A percentile compares a stretch with the other conserved stretches of the same genome.
Conservation (phyloP, 2,797 vertebrate species). For the Rhynchotus rufescens region DNA sequence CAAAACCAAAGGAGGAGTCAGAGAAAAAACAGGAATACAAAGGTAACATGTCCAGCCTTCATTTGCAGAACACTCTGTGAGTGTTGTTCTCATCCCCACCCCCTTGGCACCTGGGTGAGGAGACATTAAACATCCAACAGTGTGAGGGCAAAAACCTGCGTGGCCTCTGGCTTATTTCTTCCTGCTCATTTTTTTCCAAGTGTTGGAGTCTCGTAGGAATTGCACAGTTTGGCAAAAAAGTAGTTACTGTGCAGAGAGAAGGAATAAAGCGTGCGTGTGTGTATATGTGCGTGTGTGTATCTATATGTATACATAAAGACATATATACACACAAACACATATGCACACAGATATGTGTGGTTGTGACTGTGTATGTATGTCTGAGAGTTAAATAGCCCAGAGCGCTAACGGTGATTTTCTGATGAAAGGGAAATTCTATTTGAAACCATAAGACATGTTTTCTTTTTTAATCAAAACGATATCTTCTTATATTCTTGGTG, state of each 20-base stretch:
- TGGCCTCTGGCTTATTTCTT: slow-evolving; percentile 24
- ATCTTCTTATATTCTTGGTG: background rate
- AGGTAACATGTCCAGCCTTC: too few relatives aligned
- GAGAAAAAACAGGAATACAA: too few relatives aligned
- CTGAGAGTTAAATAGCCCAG: slow-evolving; percentile 32
- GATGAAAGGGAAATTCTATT: slow-evolving; percentile 56
- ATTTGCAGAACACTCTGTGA: background rate
- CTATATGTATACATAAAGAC: background rate
- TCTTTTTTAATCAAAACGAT: background rate
- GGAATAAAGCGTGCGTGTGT: slow-evolving; percentile 52
- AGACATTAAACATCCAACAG: background rate
- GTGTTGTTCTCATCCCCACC: background rate
- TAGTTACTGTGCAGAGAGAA: slow-evolving; percentile 46
- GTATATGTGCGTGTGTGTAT: slow-evolving; percentile 8
- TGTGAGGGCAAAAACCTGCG: background rate
- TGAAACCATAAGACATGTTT: slow-evolving; percentile 24
- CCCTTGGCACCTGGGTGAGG: background rate
- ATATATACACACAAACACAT: too few relatives aligned
- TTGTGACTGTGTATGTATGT: slow-evolving; percentile 23
- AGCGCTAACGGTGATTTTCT: slow-evolving; percentile 50
- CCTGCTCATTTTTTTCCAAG: slow-evolving; percentile 16
- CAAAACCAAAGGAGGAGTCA: too few relatives aligned
- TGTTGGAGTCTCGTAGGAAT: background rate
- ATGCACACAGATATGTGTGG: background rate
- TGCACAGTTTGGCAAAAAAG: slow-evolving; percentile 32